Percentiles rank a stretch among this genome's conserved stretches.
phyloP scores from a whole-genome alignment of 2,797 vertebrate species.

The Serranus cabrilla region DNA sequence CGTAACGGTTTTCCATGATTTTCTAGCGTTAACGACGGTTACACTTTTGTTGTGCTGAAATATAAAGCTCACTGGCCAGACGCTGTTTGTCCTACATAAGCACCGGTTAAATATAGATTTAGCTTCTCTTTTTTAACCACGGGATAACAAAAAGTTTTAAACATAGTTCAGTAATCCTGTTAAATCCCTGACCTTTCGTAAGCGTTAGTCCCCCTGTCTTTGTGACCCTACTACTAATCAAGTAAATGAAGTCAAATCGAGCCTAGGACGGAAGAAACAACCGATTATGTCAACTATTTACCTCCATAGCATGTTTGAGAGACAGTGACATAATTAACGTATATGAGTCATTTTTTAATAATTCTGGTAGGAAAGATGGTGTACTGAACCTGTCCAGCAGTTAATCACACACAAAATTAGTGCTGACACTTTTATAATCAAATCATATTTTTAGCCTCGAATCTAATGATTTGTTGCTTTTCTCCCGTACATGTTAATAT shows the following conservation, averaged over 20 bases:
- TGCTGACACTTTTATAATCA: not conserved
- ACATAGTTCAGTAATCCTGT: slow-evolving; percentile 75
- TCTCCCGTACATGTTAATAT: not conserved
- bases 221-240: slow-evolving; percentile 34
- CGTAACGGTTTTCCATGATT: not conserved
- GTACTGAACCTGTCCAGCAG: not conserved
- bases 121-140: slow-evolving; percentile 51
- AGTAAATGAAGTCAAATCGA: not conserved
- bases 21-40: not conserved
- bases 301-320: not conserved
- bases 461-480: not conserved
- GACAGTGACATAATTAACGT: not conserved
- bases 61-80: not conserved
- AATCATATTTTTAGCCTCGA: not conserved
- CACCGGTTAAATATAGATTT: slow-evolving; percentile 52
- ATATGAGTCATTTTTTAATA: not conserved
- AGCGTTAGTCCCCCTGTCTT: slow-evolving; percentile 11
- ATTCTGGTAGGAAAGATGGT: not conserved
- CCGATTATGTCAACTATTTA: not conserved
- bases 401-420: not conserved
- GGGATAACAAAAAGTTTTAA: slow-evolving; percentile 65
- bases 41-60: not conserved
- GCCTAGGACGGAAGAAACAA: slow-evolving; percentile 6
- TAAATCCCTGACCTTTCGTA: slow-evolving; percentile 69
- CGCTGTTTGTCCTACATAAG: slow-evolving; percentile 31